Evolutionary conservation across 2,888 invertebrate species (phyloP).

Genomic region (Drosophila multiciliata): DNA sequence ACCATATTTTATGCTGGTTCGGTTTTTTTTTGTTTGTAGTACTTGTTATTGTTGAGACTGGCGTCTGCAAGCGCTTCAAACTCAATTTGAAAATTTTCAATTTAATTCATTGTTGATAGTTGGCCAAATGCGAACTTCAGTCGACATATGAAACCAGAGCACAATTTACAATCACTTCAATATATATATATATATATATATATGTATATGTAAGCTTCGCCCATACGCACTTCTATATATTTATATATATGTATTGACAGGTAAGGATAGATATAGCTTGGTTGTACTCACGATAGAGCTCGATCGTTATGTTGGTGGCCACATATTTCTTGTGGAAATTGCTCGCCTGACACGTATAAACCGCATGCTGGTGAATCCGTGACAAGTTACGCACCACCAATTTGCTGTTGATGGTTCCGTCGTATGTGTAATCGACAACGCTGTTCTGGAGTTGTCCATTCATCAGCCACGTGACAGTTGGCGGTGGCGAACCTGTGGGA

Average conservation of each 20-base stretch:
- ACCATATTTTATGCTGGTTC: slow-evolving; percentile 52
- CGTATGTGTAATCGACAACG: slow-evolving; percentile 84
- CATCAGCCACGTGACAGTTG: slow-evolving; percentile 91
- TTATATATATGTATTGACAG: background rate
- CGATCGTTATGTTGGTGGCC: slow-evolving; percentile 89
- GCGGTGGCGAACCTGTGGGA: slow-evolving; percentile 89
- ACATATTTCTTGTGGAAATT: slow-evolving; percentile 88
- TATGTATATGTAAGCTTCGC: background rate
- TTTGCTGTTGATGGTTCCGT: slow-evolving; percentile 87
- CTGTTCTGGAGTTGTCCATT: slow-evolving; percentile 86
- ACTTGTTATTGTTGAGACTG: slow-evolving; percentile 5
- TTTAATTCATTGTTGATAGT: slow-evolving; percentile 31
- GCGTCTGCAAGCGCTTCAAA: slow-evolving; percentile 36
- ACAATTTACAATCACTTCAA: slow-evolving; percentile 1
- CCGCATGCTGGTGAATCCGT: slow-evolving; percentile 90
- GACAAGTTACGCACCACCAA: slow-evolving; percentile 87
- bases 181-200: background rate
- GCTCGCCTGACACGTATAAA: slow-evolving; percentile 91
- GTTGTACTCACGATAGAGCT: slow-evolving; percentile 89
- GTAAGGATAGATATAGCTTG: background rate
- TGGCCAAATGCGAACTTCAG: slow-evolving; percentile 3
- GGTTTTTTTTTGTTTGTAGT: background rate
- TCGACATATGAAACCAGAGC: slow-evolving; percentile 12
- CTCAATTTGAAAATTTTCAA: slow-evolving; percentile 46
- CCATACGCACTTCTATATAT: no score